Base-by-base conservation (phyloP, 1,140 invertebrate genomes). In the Orius insidiosus region DNA sequence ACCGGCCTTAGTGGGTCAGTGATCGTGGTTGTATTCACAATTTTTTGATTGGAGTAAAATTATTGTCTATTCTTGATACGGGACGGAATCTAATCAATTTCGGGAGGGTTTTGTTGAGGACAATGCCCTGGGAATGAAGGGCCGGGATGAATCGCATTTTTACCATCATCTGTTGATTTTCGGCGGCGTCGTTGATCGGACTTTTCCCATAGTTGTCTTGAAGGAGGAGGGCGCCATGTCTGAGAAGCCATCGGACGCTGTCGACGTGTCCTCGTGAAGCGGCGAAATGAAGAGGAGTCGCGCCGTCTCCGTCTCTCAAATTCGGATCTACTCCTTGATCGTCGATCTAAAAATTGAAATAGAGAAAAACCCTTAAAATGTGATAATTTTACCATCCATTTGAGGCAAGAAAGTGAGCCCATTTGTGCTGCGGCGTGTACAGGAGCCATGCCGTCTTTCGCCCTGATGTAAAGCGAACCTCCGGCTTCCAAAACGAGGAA, bases 321-420 rank as follows among this genome's bases (percentile, higher is more conserved):
- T 88, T 88, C 0, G 81, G 76, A 58, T 87, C 84, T 7, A 84
- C 75, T 6, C 75, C 74, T 57, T 85, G 78, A 44, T 85, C 82
- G 53, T 76, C 69, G n/a, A 87, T 74, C 82, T 85, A n/a, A n/a
- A 33, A 42, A 63, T n/a, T n/a, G n/a, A 63, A 47, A 4, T 36
- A 3, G 9, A 36, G 14, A 3, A n/a, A n/a, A n/a, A n/a, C n/a
- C n/a, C n/a, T n/a, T n/a, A n/a, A n/a, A n/a, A n/a, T n/a, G n/a
- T n/a, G n/a, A n/a, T n/a, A n/a, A n/a, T n/a, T n/a, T n/a, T 58
- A 87, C 83, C 80, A 89, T 84, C 80, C 80, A 89, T 63, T 85
- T 81, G 45, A 89, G 72, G 59, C 83, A 84, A 57, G 78, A 72
- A 24, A 87, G 63, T 56, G 80, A 80, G n/a, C 84, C 84, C 70